Conservation (phyloP, 2,113 vertebrate genomes). For the Lonchura striata region DNA sequence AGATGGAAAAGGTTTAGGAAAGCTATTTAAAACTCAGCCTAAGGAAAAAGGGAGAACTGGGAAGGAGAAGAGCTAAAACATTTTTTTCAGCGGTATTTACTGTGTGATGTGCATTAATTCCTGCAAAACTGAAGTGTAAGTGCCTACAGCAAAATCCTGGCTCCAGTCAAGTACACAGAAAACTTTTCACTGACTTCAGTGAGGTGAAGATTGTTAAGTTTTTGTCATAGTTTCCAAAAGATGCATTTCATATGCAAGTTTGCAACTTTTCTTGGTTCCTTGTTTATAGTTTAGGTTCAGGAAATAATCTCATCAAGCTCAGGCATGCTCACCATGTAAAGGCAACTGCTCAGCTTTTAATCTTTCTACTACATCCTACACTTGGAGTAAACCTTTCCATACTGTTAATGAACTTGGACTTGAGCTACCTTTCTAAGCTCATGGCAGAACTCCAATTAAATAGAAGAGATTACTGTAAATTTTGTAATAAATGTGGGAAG, state of each 20-base stretch:
- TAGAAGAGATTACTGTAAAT: neutral
- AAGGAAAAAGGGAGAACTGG: neutral
- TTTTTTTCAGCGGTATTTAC: neutral
- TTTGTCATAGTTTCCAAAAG: neutral
- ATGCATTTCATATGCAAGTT: neutral
- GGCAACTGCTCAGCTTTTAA: neutral
- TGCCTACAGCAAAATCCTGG: neutral
- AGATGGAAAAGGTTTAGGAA: neutral
- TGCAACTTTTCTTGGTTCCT: neutral
- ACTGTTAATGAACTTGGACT: neutral
- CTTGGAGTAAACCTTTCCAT: constrained; percentile 7
- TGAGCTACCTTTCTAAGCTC: neutral
- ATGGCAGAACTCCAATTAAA: constrained; percentile 16
- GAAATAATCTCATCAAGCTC: constrained; percentile 20
- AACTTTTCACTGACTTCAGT: neutral
- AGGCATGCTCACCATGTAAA: neutral
- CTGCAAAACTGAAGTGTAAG: neutral
- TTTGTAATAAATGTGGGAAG: neutral
- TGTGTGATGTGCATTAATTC: neutral
- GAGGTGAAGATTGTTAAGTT: neutral
- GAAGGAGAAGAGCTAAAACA: neutral
- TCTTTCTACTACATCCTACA: neutral
- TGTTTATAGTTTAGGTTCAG: constrained; percentile 11
- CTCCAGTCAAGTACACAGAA: neutral
- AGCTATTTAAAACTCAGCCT: neutral